phyloP scores from a whole-genome alignment of 2,797 vertebrate genomes.

The Hyperoplus lanceolatus region DNA sequence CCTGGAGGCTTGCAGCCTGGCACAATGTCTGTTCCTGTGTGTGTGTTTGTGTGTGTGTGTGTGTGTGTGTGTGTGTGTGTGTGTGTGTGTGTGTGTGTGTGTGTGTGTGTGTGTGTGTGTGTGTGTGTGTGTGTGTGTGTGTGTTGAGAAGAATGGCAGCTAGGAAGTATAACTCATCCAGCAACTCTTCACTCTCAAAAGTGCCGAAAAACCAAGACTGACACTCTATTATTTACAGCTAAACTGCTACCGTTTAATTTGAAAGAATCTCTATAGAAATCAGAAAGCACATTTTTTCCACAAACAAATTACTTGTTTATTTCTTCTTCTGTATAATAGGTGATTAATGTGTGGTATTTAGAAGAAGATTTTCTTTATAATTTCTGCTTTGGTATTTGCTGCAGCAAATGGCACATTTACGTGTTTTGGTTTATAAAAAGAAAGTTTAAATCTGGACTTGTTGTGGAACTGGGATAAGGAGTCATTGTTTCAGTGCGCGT shows the following conservation, averaged over 20 bases:
- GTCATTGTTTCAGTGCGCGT: slow-evolving; percentile 64
- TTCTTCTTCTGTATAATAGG: slow-evolving; percentile 20
- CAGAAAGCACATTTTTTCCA: slow-evolving; percentile 30
- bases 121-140: slow-evolving; percentile 13
- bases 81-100: slow-evolving; percentile 19
- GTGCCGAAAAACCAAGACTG: slow-evolving; percentile 57
- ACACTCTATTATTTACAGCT: slow-evolving; percentile 59
- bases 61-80: slow-evolving; percentile 28
- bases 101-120: slow-evolving; percentile 29
- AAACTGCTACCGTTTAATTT: slow-evolving; percentile 57
- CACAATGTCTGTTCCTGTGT: slow-evolving; percentile 21
- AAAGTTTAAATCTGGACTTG: slow-evolving; percentile 59
- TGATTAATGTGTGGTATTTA: slow-evolving; percentile 19
- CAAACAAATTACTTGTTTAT: slow-evolving; percentile 11
- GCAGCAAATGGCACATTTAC: slow-evolving; percentile 31
- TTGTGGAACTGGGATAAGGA: slow-evolving; percentile 61
- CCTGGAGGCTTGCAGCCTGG: slow-evolving; percentile 68
- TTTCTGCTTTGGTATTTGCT: slow-evolving; percentile 43
- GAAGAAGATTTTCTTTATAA: slow-evolving; percentile 15
- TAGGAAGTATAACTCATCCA: slow-evolving; percentile 73
- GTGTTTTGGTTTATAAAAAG: slow-evolving; percentile 70
- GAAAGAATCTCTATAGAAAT: slow-evolving; percentile 51
- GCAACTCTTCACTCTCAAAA: slow-evolving; percentile 46
- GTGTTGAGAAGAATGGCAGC: slow-evolving; percentile 61
- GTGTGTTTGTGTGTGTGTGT: slow-evolving; percentile 1